Evolutionary conservation across 2,888 invertebrate species (phyloP), one percentile per base, ranked within the genome.

Genomic region (Coremacera marginata): DNA sequence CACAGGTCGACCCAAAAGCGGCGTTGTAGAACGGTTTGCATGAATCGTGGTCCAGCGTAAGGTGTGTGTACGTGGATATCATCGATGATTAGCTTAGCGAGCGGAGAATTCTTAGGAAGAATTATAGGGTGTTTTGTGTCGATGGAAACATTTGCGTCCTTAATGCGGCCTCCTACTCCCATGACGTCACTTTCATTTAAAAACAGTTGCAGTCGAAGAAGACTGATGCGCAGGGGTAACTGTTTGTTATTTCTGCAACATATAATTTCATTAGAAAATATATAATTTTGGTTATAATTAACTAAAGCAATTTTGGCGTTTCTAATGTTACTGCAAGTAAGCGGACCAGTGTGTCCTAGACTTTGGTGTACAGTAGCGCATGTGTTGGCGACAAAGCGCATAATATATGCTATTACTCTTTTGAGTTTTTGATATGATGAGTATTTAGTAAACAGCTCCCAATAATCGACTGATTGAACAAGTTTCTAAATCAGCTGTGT

Each of bases 241-340:
- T 34, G 62, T 34, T 62, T 75, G 3, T 70, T 51, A 37, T 5
- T n/a, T 25, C 19, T 78, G 60, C 62, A 67, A 72, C 19, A 55
- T 22, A 16, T 72, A 71, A 75, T 70, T 71, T 78, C 78, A 31
- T 75, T 51, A 44, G 27, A 44, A 51, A 75, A 78, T 7, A n/a
- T 27, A 3, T 44, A 55, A 27, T 8, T 52, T 44, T 75, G 70
- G 2, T 19, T 0, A 62, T 70, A 74, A 49, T 60, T 75, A 44
- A 70, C n/a, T 27, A 77, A 57, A 34, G 22, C 62, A 19, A 62
- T 27, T 25, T 77, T 73, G 16, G 74, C 73, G 8, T 49, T 34
- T 16, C 22, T 9, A 25, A 77, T 34, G 63, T 77, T 75, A 5
- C 31, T 19, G 44, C 37, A 16, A 55, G 70, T 70, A 31, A 71